Conservation (phyloP, 2,797 vertebrate species). For the Neopelma chrysocephalum region DNA sequence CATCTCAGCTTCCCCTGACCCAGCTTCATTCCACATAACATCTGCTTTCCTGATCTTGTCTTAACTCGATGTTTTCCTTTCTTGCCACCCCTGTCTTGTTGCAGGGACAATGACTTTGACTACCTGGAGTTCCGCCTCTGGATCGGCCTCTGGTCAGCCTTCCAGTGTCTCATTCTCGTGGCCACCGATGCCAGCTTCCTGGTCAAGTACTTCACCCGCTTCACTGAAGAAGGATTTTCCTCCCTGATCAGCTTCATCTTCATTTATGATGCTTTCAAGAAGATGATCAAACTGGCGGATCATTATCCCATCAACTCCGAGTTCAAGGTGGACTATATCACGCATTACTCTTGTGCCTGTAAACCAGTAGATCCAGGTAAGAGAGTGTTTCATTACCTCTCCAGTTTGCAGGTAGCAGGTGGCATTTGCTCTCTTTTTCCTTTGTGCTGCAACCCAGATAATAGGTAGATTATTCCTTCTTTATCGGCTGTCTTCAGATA, state of each 20-base stretch:
- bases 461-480: not conserved
- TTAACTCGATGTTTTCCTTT: not conserved
- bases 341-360: constrained; percentile 89
- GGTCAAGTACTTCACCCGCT: constrained; percentile 98
- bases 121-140: constrained; percentile 98
- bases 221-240: constrained; percentile 98
- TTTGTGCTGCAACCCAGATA: not conserved
- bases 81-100: not conserved
- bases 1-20: not conserved
- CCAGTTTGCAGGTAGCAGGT: not conserved
- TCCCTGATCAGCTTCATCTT: constrained; percentile 99
- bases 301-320: constrained; percentile 92
- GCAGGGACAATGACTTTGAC: constrained; percentile 90
- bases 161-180: constrained; percentile 90
- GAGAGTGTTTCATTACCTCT: not conserved
- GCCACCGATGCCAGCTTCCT: constrained; percentile 95
- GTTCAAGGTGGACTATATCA: constrained; percentile 84
- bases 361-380: constrained; percentile 85
- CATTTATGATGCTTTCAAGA: constrained; percentile 98
- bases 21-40: not conserved
- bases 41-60: not conserved
- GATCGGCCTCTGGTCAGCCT: constrained; percentile 97
- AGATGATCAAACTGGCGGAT: constrained; percentile 94
- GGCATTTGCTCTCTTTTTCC: not conserved
- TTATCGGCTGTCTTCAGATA: not conserved